A percentile compares a stretch with the other conserved stretches of the same genome.
Conservation (phyloP, 92 coral and sea anemone species). For the Siderastrea radians region DNA sequence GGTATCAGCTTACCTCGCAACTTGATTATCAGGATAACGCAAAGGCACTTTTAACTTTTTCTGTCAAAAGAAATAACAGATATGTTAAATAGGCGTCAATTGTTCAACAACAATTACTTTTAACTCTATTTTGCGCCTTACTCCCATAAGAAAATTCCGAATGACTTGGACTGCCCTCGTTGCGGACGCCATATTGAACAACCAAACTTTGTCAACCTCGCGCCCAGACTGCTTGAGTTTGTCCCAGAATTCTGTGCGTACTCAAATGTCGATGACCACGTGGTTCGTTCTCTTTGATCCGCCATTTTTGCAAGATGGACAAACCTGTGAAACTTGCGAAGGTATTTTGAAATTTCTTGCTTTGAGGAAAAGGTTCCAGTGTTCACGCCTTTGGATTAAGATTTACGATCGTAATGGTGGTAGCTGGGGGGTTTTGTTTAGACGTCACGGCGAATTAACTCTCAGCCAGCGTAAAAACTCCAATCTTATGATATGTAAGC, state of each 20-base stretch:
- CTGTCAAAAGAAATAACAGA: constrained; percentile 36
- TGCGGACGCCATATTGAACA: constrained; percentile 90
- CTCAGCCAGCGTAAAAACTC: no score
- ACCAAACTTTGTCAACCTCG: background rate
- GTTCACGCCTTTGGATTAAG: background rate
- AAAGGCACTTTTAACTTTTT: constrained; percentile 65
- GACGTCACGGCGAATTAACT: background rate
- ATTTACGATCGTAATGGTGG: background rate
- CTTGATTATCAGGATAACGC: constrained; percentile 67
- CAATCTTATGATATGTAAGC: background rate
- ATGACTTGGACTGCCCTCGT: constrained; percentile 72
- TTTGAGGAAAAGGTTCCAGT: background rate
- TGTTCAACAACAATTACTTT: background rate
- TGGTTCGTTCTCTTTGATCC: constrained; percentile 87
- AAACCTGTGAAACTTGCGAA: constrained; percentile 97
- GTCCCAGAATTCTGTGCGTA: constrained; percentile 55
- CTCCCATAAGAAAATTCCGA: constrained; percentile 88
- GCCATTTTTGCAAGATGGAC: constrained; percentile 95
- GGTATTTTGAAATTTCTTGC: constrained; percentile 64
- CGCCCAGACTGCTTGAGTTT: background rate
- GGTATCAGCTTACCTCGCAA: constrained; percentile 54
- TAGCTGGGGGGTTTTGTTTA: background rate
- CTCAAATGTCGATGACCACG: constrained; percentile 75
- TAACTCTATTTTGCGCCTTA: constrained; percentile 30
- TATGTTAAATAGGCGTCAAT: no score